Evolutionary conservation across 2,888 invertebrate species (phyloP).

Genomic region (Hydrotaea cyrtoneurina): DNA sequence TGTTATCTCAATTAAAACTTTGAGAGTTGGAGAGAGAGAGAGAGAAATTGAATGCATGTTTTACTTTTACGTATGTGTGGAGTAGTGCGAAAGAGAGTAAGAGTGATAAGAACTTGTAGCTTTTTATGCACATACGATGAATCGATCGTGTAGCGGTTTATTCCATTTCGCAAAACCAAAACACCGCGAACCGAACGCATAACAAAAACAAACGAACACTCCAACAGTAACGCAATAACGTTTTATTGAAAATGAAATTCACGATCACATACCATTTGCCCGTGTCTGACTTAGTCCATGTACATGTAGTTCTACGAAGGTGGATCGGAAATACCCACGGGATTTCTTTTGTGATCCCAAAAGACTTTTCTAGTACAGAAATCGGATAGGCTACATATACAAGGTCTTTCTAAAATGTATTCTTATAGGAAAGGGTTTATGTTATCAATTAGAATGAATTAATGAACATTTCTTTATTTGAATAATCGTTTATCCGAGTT

Average conservation of each 20-base stretch:
- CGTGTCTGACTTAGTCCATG: no score
- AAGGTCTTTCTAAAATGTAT: no score
- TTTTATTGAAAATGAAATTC: slow-evolving; percentile 66
- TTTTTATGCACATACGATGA: slow-evolving; percentile 33
- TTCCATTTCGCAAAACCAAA: slow-evolving; percentile 52
- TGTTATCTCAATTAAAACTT: slow-evolving; percentile 10
- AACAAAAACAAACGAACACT: slow-evolving; percentile 46
- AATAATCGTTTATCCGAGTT: no score
- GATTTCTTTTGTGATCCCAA: no score
- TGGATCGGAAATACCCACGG: background rate
- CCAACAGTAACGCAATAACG: slow-evolving; percentile 9
- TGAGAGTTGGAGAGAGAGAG: background rate
- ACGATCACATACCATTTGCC: slow-evolving; percentile 53
- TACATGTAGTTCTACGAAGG: background rate
- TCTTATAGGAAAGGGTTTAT: no score
- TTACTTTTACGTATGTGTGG: background rate
- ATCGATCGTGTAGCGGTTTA: slow-evolving; percentile 59
- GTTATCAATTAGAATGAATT: no score
- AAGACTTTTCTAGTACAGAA: no score
- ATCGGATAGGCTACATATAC: no score
- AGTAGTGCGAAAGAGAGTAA: slow-evolving; percentile 60
- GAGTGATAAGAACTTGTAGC: slow-evolving; percentile 62
- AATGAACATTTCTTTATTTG: no score
- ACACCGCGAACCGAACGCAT: slow-evolving; percentile 45
- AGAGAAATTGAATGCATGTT: no score